Base-by-base conservation (phyloP, 2,888 invertebrate genomes). In the Siphlonurus alternatus region DNA sequence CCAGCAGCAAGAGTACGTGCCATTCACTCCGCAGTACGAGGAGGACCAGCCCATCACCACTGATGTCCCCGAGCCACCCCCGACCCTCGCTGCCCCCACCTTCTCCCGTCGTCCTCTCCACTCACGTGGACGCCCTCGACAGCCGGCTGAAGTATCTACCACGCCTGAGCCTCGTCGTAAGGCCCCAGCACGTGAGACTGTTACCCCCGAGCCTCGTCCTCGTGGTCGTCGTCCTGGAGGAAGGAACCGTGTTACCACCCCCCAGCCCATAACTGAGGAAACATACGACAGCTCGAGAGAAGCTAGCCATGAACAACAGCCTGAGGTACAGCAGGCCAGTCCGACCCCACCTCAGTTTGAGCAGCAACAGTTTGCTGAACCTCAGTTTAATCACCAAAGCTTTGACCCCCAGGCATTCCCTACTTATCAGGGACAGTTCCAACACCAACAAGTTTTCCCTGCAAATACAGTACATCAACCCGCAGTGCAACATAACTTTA, bases 11-110 rank as follows among this genome's bases (percentile, higher is more conserved):
- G 54, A 71, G 71, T 10, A 71, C 25, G 38, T 7, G 61, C 54
- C 23, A 54, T 19, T 23, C n/a, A 19, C 23, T 53, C 53, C 22
- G n/a, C 62, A 62, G 53, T 56, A 18, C n/a, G 56, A 56, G 20
- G 56, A 56, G n/a, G 56, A 56, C 7, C 56, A 56, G 3, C 61
- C 64, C 0, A 38, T 38, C 22, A 53, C 61, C 1, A 60, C 64
- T 1, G n/a, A 25, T 19, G 53, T 3, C 2, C 38, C 61, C 22
- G n/a, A 19, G 3, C 18, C 62, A 19, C 53, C 62, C 2, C 59
- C 63, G 0, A 63, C 63, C 2, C 59, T 60, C 1, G 71, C 72
- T 0, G 68, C 72, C 2, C 69, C 72, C 1, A 67, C 73, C 2
- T 69, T 71, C 1, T 69, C 73, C 1, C 5, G 25, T 38, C 38